phyloP scores from a whole-genome alignment of 2,888 invertebrate species.

The Agrypnus murinus region DNA sequence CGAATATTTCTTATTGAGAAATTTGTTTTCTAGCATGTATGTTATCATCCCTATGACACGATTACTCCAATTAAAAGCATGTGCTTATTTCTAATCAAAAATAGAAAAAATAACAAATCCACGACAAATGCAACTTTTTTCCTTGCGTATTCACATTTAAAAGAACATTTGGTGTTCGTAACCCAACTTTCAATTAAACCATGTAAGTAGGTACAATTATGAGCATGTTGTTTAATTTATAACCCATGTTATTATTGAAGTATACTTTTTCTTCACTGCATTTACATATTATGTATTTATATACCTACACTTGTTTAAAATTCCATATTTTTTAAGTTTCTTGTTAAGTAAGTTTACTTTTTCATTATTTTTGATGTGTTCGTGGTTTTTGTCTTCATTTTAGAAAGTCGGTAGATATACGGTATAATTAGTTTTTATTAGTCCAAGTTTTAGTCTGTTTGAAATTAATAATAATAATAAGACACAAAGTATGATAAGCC shows the following conservation, averaged over 20 bases:
- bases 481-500: too few relatives aligned
- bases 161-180: not conserved
- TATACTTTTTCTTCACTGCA: not conserved
- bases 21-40: too few relatives aligned
- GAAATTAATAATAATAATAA: not conserved
- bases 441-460: not conserved
- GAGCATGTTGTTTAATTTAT: conserved; percentile 15
- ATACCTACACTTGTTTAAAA: too few relatives aligned
- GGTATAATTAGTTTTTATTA: conserved; percentile 23
- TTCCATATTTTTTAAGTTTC: conserved; percentile 16
- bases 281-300: not conserved
- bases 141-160: too few relatives aligned
- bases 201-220: conserved; percentile 4
- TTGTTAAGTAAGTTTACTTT: conserved; percentile 24
- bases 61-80: too few relatives aligned
- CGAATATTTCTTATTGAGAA: too few relatives aligned
- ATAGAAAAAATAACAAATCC: too few relatives aligned
- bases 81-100: too few relatives aligned
- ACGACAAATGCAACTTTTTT: too few relatives aligned
- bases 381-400: not conserved
- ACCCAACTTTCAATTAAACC: conserved; percentile 2
- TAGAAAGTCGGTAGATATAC: conserved; percentile 10
- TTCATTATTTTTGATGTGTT: not conserved
- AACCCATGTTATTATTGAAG: not conserved
- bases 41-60: too few relatives aligned